A percentile compares a stretch with the other conserved stretches of the same genome.
Conservation (phyloP, 2,888 invertebrate genomes). For the Bursaphelenchus okinawaensis region DNA sequence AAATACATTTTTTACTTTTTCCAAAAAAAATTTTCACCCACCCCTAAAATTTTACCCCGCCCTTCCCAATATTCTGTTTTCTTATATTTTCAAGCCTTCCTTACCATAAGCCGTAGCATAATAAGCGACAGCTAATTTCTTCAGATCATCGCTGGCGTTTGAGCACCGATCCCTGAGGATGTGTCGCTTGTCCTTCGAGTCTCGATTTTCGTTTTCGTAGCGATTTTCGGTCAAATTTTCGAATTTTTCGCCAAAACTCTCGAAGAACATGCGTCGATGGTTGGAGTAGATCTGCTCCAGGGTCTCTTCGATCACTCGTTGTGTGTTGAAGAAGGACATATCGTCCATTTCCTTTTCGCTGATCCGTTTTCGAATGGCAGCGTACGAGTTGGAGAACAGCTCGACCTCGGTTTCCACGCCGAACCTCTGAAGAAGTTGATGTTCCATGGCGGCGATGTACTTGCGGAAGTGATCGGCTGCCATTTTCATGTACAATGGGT, state of each 20-base stretch:
- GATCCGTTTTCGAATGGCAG: conserved; percentile 41
- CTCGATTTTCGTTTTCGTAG: background rate
- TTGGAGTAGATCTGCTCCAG: conserved; percentile 25
- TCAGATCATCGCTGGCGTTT: conserved; percentile 22
- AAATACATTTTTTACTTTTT: background rate
- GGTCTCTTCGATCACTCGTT: conserved; percentile 49
- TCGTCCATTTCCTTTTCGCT: conserved; percentile 55
- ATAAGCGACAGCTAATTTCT: conserved; percentile 37
- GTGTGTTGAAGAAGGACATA: conserved; percentile 47
- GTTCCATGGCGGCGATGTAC: conserved; percentile 28
- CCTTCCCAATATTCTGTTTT: background rate
- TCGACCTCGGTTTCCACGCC: conserved; percentile 50
- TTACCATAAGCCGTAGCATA: conserved; percentile 36
- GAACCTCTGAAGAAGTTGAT: conserved; percentile 36
- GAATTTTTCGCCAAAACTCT: conserved; percentile 17
- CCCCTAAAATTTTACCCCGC: background rate
- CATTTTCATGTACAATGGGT: conserved; percentile 15
- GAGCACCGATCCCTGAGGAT: conserved; percentile 20
- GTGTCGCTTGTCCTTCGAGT: conserved; percentile 1
- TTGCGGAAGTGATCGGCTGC: conserved; percentile 22
- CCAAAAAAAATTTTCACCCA: background rate
- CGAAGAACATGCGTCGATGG: conserved; percentile 30
- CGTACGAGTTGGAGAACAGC: conserved; percentile 44
- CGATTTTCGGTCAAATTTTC: background rate
- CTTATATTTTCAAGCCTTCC: background rate